Conservation (phyloP, 1,140 invertebrate genomes). For the Venturia canescens region DNA sequence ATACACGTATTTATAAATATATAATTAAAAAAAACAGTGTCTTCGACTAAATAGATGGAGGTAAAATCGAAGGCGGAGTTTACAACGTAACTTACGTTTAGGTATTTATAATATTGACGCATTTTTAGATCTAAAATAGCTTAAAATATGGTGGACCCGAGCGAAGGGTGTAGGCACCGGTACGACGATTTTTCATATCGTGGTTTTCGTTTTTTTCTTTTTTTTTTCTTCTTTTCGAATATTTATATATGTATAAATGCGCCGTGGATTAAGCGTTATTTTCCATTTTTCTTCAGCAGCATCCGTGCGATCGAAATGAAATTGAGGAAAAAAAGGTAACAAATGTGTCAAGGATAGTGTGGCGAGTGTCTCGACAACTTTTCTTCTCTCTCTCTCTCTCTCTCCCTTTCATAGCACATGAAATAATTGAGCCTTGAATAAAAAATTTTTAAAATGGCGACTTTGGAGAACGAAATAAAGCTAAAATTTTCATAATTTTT, state of each 20-base stretch:
- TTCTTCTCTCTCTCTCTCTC: neutral
- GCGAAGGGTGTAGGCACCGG: conserved; percentile 34
- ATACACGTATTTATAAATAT: neutral
- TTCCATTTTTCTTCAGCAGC: neutral
- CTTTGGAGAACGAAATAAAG: no score
- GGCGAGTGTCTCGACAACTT: conserved; percentile 3
- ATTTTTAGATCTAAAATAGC: neutral
- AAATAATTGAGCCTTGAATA: neutral
- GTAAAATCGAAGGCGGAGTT: no score
- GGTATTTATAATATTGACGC: conserved; percentile 12
- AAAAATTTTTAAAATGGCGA: neutral
- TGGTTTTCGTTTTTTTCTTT: no score
- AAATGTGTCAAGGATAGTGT: conserved; percentile 33
- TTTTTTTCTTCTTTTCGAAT: no score
- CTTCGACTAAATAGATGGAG: no score
- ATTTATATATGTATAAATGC: neutral
- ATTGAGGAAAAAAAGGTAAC: neutral
- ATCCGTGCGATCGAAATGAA: neutral
- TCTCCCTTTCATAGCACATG: neutral
- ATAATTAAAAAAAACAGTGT: neutral
- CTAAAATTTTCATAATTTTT: no score
- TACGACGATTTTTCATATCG: conserved; percentile 18
- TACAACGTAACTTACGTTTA: neutral
- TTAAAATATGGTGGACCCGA: conserved; percentile 40
- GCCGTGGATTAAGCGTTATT: neutral